phyloP scores from a whole-genome alignment of 1,140 invertebrate genomes.

The Trichomalopsis sarcophagae region DNA sequence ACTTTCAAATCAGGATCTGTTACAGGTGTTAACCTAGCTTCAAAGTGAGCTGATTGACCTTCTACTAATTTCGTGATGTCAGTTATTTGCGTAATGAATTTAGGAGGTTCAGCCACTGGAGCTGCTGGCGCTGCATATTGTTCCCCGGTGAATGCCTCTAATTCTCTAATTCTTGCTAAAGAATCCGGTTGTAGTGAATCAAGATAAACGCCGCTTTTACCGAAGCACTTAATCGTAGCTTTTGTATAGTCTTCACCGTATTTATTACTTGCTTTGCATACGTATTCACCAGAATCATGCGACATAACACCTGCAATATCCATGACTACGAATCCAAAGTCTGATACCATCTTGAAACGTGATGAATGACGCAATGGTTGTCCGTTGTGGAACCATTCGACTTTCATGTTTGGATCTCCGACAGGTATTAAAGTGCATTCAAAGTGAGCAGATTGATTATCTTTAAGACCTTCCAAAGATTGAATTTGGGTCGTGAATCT shows the following conservation, averaged over 20 bases:
- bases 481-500: slow-evolving; percentile 92
- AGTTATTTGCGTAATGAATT: slow-evolving; percentile 91
- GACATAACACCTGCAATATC: slow-evolving; percentile 96
- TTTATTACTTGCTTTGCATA: slow-evolving; percentile 92
- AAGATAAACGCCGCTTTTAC: slow-evolving; percentile 91
- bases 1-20: slow-evolving; percentile 95
- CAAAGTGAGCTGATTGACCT: slow-evolving; percentile 95
- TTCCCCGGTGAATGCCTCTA: slow-evolving; percentile 84
- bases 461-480: slow-evolving; percentile 89
- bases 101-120: slow-evolving; percentile 87
- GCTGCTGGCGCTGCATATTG: slow-evolving; percentile 79
- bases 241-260: slow-evolving; percentile 92
- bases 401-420: slow-evolving; percentile 94
- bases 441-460: slow-evolving; percentile 94
- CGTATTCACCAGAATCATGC: slow-evolving; percentile 94
- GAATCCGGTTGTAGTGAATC: slow-evolving; percentile 97
- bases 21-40: slow-evolving; percentile 91
- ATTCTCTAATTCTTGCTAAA: slow-evolving; percentile 89
- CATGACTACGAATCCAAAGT: slow-evolving; percentile 96
- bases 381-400: slow-evolving; percentile 97
- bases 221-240: slow-evolving; percentile 88
- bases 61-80: slow-evolving; percentile 90
- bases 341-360: slow-evolving; percentile 94
- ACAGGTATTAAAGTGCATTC: slow-evolving; percentile 94
- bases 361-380: slow-evolving; percentile 90